Conservation (phyloP, 2,113 vertebrate genomes). For the Passer montanus region DNA sequence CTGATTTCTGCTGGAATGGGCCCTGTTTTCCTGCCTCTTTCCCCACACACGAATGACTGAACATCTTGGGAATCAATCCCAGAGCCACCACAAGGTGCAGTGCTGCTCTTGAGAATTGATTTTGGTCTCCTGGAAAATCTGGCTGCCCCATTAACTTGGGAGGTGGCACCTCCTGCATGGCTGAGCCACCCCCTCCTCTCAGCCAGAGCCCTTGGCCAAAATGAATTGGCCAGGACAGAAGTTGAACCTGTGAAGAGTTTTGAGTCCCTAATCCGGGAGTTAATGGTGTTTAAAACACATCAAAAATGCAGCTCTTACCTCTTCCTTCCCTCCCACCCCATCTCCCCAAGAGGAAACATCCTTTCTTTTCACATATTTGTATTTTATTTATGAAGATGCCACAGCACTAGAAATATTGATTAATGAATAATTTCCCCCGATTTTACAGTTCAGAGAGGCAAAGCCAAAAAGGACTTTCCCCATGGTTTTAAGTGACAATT, state of each 20-base stretch:
- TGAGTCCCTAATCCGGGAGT: background rate
- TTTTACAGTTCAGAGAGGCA: background rate
- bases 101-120: background rate
- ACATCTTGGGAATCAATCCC: background rate
- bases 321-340: background rate
- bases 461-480: background rate
- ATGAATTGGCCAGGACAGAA: background rate
- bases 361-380: background rate
- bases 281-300: background rate
- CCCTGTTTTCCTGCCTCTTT: background rate
- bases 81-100: background rate
- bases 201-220: background rate
- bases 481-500: accelerated
- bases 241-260: background rate
- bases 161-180: background rate
- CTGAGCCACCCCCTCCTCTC: background rate
- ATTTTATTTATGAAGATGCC: background rate
- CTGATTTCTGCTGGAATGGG: background rate
- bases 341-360: background rate
- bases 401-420: background rate
- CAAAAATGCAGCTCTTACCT: background rate
- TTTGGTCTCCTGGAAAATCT: background rate
- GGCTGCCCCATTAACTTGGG: background rate
- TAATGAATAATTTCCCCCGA: background rate
- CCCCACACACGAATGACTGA: background rate